Base-by-base conservation (phyloP, 2,888 invertebrate genomes). In the Stictocephala bisonia region DNA sequence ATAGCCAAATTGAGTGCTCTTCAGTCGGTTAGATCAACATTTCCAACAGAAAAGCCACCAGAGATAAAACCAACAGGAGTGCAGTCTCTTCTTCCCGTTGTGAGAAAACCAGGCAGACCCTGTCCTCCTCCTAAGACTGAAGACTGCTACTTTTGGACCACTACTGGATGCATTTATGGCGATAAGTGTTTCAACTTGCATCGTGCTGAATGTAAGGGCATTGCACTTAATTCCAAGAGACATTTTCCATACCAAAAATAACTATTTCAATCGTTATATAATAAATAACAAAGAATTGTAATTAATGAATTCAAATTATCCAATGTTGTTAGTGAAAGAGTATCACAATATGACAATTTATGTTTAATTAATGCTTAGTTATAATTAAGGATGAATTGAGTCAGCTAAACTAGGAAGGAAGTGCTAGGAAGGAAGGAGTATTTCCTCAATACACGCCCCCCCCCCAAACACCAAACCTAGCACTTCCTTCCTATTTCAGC, bases 121-220 rank as follows among this genome's bases (percentile, higher is more conserved):
- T 22, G 40, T n/a, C 60, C 60, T 3, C 22, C 60, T 1, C 60
- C 60, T 22, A 35, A 60, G 40, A 60, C 60, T 9, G 56, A 60
- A 24, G 60, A 60, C 22, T 60, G 60, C 20, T 60, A 29, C 60
- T 60, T 35, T 24, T 60, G 60, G 60, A 18, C 35, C 7, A 60
- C 60, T 1, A 60, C 31, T 22, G 60, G 60, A n/a, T 60, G 60
- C 24, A 35, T 22, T 24, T 60, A 35, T 24, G 60, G 60, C 7
- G 24, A 35, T 22, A 60, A 40, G 13, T 60, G 60, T n/a, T 60
- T 60, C 40, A 60, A 60, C 60, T 24, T 60, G 3, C 60, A 60
- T 18, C 2, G 31, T 15, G 35, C 60, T 1, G 40, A 20, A 6
- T 40, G 40, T 40, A 35, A 40, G 20, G 60, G 60, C 3, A 27